These are phyloP conservation scores for Todus mexicanus DNA, from an alignment of 2,797 vertebrate genomes.

Conservation along the genomic window DNA sequence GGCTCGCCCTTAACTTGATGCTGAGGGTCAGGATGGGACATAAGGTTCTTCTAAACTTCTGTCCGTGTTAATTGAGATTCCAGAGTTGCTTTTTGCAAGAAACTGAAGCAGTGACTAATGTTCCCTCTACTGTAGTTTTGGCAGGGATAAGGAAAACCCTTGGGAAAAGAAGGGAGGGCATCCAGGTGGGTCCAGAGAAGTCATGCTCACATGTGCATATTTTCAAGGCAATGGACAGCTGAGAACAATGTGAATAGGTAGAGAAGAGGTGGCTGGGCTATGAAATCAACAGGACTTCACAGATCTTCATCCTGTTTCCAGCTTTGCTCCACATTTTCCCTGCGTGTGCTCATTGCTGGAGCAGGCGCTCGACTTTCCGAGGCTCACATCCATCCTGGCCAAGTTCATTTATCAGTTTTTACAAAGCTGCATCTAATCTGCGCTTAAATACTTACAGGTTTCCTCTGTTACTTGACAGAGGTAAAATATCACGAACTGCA, in stretches of 20 bases:
- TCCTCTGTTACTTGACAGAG: not conserved
- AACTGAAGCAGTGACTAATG: not conserved
- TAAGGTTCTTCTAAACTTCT: not conserved
- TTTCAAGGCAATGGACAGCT: not conserved
- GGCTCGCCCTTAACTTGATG: not conserved
- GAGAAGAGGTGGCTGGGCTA: not conserved
- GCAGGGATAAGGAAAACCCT: not conserved
- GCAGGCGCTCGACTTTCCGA: not conserved
- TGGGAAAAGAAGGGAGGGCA: not conserved
- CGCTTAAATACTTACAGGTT: not conserved
- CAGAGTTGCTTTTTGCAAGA: not conserved
- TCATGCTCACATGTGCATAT: rapidly evolving
- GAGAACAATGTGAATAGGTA: not conserved
- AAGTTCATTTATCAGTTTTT: not conserved
- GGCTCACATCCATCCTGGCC: not conserved
- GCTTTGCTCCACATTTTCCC: not conserved
- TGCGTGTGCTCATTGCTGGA: not conserved
- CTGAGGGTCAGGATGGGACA: not conserved
- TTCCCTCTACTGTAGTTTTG: not conserved
- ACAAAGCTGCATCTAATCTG: not conserved
- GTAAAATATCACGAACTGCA: not conserved
- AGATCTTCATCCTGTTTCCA: not conserved
- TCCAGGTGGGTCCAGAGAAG: not conserved
- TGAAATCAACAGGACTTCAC: not conserved
- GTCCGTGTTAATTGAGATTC: not conserved